These are phyloP conservation scores for Anthophora plumipes DNA, from an alignment of 2,888 invertebrate species.

Conservation along the genomic window DNA sequence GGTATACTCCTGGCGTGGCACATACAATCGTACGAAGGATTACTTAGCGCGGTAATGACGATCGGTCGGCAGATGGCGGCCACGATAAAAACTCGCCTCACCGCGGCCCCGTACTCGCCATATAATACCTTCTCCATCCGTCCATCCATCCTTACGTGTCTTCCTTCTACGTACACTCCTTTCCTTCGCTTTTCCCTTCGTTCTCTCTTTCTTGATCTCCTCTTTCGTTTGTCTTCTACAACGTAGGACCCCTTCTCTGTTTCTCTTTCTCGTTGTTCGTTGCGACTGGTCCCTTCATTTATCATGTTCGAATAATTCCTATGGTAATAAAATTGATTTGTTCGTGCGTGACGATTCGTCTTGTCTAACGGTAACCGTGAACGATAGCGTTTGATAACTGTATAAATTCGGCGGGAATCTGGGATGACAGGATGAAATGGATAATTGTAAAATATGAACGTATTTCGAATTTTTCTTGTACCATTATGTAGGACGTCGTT, in stretches of 20 bases:
- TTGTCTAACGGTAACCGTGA: constrained; percentile 25
- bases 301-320: constrained; percentile 52
- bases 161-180: constrained; percentile 28
- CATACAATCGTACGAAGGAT: constrained; percentile 74
- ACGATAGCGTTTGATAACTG: too few relatives aligned
- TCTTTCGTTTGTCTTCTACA: constrained; percentile 28
- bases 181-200: neutral
- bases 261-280: neutral
- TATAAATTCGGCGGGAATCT: neutral
- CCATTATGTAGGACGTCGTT: too few relatives aligned
- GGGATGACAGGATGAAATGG: too few relatives aligned
- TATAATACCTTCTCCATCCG: constrained; percentile 77
- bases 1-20: constrained; percentile 58
- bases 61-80: constrained; percentile 82
- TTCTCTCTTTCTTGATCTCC: constrained; percentile 13
- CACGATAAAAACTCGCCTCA: constrained; percentile 82
- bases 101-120: constrained; percentile 73
- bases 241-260: neutral
- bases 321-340: constrained; percentile 50
- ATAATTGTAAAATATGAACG: too few relatives aligned
- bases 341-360: constrained; percentile 23
- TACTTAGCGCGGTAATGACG: constrained; percentile 83
- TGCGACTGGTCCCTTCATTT: constrained; percentile 44
- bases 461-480: too few relatives aligned
- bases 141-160: constrained; percentile 69